Evolutionary conservation across 2,113 vertebrate species (phyloP), one percentile per base, ranked within the genome.

Genomic region (Anarrhichthys ocellatus): DNA sequence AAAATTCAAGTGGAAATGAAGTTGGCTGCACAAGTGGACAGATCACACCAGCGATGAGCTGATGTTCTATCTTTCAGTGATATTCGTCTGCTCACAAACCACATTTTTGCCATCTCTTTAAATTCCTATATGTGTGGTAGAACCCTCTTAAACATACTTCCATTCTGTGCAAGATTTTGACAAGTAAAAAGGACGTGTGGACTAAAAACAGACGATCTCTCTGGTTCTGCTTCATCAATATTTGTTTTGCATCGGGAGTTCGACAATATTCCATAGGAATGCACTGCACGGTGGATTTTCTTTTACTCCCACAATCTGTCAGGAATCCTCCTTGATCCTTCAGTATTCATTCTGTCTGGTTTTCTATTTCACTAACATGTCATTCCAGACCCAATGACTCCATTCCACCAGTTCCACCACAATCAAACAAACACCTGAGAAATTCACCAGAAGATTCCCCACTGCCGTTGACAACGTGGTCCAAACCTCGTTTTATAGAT

Each of bases 1-100:
- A 95, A 96, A 89, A 97, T 96, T 96, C 94, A 96, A 97, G 95
- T 96, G 96, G 95, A 96, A 96, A 96, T 96, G 95, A 96, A 96
- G 95, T 96, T 93, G 88, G 94, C 92, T 91, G 92, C 94, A 95
- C 87, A 65, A 92, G 93, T 95, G 94, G 90, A 93, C 90, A 94
- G 71, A 85, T 78, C 91, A 93, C 85, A 87, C 86, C 82, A 85
- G 91, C 87, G 89, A 92, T 85, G 56, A 80, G 48, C 38, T 34
- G 64, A 52, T 54, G 22, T 24, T 66, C 9, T 62, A 40, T 74
- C 52, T 83, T 63, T 80, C 22, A 56, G 14, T 5, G 22, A 24
- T 63, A 44, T 15, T 44, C 11, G 14, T 44, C 40, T 81, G 78
- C 62, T 74, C 34, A 34, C 34, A 4, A 4, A 34, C 34, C 34